Percentiles rank a stretch among this genome's conserved stretches.
Evolutionary conservation across 2,113 vertebrate species (phyloP).

Genomic region (Phyllostomus discolor): DNA sequence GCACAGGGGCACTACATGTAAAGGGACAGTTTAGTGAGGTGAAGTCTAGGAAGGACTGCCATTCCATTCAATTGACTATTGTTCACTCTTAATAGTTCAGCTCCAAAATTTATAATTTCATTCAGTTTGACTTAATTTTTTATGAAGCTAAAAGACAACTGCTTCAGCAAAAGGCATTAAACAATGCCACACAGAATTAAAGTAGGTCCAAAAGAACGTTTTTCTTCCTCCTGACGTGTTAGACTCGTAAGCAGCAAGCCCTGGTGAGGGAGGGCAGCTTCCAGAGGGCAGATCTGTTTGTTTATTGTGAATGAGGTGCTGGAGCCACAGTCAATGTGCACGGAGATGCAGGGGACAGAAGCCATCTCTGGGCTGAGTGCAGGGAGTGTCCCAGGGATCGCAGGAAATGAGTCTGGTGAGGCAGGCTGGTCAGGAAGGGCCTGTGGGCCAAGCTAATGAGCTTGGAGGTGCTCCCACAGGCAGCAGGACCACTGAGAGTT

Average conservation of each 20-base stretch:
- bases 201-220: background rate
- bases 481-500: background rate
- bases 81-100: background rate
- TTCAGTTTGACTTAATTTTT: background rate
- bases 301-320: background rate
- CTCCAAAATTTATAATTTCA: background rate
- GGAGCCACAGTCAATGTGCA: too few species aligned
- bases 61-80: background rate
- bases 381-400: accelerated
- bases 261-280: background rate
- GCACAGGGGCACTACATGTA: background rate
- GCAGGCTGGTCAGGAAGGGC: background rate
- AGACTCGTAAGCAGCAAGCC: background rate
- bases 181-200: background rate
- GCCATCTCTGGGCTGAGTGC: background rate
- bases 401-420: too few species aligned
- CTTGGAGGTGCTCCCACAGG: background rate
- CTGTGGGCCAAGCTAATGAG: background rate
- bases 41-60: background rate
- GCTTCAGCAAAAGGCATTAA: background rate
- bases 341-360: background rate
- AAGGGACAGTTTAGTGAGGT: background rate
- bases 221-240: background rate
- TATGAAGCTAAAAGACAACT: conserved; percentile 19
- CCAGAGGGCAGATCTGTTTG: too few species aligned